Evolutionary conservation across 1,140 invertebrate species (phyloP).

Genomic region (Adoxophyes honmai): DNA sequence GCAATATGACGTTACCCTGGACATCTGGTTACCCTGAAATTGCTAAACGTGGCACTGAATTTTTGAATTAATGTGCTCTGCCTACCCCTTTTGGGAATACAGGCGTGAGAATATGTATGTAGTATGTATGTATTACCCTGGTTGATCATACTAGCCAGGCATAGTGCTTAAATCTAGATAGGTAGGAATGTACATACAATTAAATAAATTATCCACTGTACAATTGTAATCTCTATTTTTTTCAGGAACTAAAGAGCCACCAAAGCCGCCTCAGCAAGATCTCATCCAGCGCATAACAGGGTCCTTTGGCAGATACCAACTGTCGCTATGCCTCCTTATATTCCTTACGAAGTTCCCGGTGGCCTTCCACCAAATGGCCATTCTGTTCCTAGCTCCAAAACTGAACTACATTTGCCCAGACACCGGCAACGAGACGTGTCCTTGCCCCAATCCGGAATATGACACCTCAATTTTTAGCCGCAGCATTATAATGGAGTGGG

Average conservation of each 20-base stretch:
- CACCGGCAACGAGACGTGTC: constrained; percentile 49
- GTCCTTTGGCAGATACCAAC: constrained; percentile 83
- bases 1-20: no score
- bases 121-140: no score
- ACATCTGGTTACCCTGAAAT: no score
- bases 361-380: constrained; percentile 83
- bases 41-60: no score
- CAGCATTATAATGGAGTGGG: constrained; percentile 85
- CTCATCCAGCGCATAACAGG: constrained; percentile 79
- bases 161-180: no score
- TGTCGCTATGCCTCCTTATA: constrained; percentile 79
- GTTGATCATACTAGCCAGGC: no score
- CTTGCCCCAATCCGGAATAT: constrained; percentile 79
- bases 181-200: no score
- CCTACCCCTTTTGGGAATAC: no score
- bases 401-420: constrained; percentile 65
- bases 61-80: no score
- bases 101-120: no score
- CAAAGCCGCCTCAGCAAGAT: constrained; percentile 40
- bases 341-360: constrained; percentile 84
- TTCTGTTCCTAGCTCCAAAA: constrained; percentile 81
- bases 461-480: constrained; percentile 81
- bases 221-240: constrained; percentile 20
- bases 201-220: no score
- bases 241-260: constrained; percentile 27